Percentiles rank a stretch among this genome's conserved stretches.
phyloP scores from a whole-genome alignment of 1,140 invertebrate species.

The Apis dorsata region DNA sequence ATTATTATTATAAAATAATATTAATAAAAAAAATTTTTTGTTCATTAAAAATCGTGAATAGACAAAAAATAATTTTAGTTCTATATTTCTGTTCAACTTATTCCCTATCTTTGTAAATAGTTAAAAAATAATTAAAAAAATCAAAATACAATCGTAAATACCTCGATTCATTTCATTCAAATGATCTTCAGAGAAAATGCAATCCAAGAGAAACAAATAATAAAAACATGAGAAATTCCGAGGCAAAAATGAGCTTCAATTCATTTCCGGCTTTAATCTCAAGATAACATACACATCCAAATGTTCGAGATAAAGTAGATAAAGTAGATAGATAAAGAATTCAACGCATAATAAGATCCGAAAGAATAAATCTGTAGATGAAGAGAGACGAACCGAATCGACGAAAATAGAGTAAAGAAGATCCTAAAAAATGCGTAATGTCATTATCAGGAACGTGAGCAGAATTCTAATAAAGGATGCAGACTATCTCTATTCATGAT shows the following conservation, averaged over 20 bases:
- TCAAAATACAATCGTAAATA: background rate
- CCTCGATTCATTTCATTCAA: background rate
- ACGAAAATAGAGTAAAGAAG: background rate
- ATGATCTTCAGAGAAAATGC: background rate
- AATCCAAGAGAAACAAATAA: background rate
- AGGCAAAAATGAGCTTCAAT: constrained; percentile 9
- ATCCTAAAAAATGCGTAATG: background rate
- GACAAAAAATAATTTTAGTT: too few relatives aligned
- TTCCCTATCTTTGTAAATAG: background rate
- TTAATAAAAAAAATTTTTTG: too few relatives aligned
- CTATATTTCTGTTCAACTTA: too few relatives aligned
- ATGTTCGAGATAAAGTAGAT: background rate
- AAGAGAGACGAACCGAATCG: background rate
- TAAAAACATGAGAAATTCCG: constrained; percentile 11
- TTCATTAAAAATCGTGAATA: too few relatives aligned
- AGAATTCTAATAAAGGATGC: background rate
- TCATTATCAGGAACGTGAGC: background rate
- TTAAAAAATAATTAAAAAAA: background rate
- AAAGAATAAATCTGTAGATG: background rate
- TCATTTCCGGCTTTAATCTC: constrained; percentile 34
- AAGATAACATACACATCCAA: constrained; percentile 8
- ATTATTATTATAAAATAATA: too few relatives aligned
- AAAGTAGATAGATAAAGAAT: too few relatives aligned
- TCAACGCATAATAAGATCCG: constrained; percentile 3
- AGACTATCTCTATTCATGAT: constrained; percentile 2